Evolutionary conservation across 2,113 vertebrate genomes (phyloP).

Genomic region (Grammomys surdaster): DNA sequence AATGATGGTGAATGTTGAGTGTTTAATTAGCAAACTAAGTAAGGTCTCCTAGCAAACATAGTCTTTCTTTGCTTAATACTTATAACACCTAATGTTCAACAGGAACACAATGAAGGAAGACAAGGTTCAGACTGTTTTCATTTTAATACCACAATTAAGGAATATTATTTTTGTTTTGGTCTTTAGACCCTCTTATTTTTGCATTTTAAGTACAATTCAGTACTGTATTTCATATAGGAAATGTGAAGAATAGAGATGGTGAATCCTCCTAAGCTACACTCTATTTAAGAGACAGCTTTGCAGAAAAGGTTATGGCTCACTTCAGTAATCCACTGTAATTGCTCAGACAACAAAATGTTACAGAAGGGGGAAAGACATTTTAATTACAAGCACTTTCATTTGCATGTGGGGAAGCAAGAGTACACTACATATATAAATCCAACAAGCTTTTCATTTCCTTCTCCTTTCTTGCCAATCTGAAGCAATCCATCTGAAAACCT

Average conservation of each 20-base stretch:
- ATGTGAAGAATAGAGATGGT: conserved; percentile 65
- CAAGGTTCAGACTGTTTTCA: conserved; percentile 29
- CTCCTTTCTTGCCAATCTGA: conserved; percentile 61
- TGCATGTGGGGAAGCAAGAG: conserved; percentile 74
- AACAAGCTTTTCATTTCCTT: conserved; percentile 72
- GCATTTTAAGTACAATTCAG: conserved; percentile 23
- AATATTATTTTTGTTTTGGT: conserved; percentile 39
- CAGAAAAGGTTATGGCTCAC: conserved; percentile 63
- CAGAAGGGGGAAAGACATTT: conserved; percentile 26
- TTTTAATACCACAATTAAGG: conserved; percentile 21
- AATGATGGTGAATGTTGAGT: neutral
- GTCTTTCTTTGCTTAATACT: conserved; percentile 62
- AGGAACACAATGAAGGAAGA: conserved; percentile 37
- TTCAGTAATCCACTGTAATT: conserved; percentile 69
- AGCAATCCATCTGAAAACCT: conserved; percentile 79
- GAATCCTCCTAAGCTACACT: conserved; percentile 60
- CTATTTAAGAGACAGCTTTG: conserved; percentile 69
- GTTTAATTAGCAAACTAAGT: conserved; percentile 46
- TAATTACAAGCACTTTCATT: conserved; percentile 81
- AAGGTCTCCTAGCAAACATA: conserved; percentile 58
- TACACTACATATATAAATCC: conserved; percentile 76
- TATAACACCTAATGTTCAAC: conserved; percentile 4
- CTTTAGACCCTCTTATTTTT: conserved; percentile 34
- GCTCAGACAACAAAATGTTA: conserved; percentile 72
- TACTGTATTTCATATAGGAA: conserved; percentile 55